Base-by-base conservation (phyloP, 2,113 vertebrate genomes). In the Galeopterus variegatus region DNA sequence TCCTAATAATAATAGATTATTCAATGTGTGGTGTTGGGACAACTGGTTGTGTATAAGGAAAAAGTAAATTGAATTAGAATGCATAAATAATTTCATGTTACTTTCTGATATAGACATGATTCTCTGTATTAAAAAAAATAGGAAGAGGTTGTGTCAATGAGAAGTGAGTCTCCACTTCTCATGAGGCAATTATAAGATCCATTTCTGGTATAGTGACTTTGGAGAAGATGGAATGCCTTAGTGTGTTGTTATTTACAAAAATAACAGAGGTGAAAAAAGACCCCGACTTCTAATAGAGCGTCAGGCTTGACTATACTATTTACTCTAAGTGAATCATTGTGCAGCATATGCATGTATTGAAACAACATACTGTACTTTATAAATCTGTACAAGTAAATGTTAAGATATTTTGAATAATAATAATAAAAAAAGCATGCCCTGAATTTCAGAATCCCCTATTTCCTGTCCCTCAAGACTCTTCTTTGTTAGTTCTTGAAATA, bases 31-130 rank as follows among this genome's bases (percentile, higher is more conserved):
- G 26, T 62, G 6, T 70, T 80, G 8, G 48, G 10, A 52, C 31
- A 79, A 72, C 5, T 26, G 8, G 2, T n/a, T 93, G n/a, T 36
- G 6, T 69, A 48, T 45, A 77, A 69, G 12, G 50, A 79, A 81
- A 95, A 84, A 73, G 31, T 13, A 89, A 73, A 45, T n/a, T 56
- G 67, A 87, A 65, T 82, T 69, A 58, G 26, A 88, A 54, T 84
- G 23, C 26, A 84, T 83, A 93, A 90, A 36, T 88, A 58, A 82
- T 19, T 72, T 84, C 26, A 45, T 1, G 10, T 62, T 67, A 28
- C 15, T 67, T 77, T 91, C n/a, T 73, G 7, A 60, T 28, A 36
- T 6, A 81, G 33, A 36, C 3, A 45, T 50, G 23, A 48, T 33
- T 81, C 11, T 62, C 1, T 85, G 0, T 36, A 48, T 41, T 81